Evolutionary conservation across 2,888 invertebrate species (phyloP).

Genomic region (Lasioglossum pauxillum): DNA sequence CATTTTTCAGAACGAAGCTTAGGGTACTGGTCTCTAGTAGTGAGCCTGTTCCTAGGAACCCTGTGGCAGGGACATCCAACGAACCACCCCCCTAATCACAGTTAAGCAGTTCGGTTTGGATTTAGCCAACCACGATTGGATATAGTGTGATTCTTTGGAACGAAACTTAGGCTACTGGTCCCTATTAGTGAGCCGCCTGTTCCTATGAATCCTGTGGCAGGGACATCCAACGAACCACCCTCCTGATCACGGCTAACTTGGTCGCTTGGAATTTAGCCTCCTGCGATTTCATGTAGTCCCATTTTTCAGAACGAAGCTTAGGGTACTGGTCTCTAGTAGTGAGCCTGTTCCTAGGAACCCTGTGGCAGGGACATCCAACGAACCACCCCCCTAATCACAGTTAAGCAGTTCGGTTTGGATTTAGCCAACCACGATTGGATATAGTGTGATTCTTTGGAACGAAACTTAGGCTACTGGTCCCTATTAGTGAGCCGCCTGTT

Average conservation of each 20-base stretch:
- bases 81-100: not conserved
- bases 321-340: too few relatives aligned
- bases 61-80: not conserved
- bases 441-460: too few relatives aligned
- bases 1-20: not conserved
- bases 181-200: too few relatives aligned
- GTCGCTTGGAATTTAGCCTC: too few relatives aligned
- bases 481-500: too few relatives aligned
- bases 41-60: too few relatives aligned
- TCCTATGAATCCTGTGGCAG: not conserved
- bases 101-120: not conserved
- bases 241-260: too few relatives aligned
- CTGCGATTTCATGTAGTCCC: too few relatives aligned
- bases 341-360: too few relatives aligned
- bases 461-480: not conserved
- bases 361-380: not conserved
- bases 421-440: not conserved
- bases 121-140: not conserved
- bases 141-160: not conserved
- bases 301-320: too few relatives aligned
- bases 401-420: not conserved
- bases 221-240: too few relatives aligned
- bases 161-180: not conserved
- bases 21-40: not conserved
- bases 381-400: not conserved